Evolutionary conservation across 2,113 vertebrate species (phyloP), one percentile per base, ranked within the genome.

Genomic region (Theropithecus gelada): DNA sequence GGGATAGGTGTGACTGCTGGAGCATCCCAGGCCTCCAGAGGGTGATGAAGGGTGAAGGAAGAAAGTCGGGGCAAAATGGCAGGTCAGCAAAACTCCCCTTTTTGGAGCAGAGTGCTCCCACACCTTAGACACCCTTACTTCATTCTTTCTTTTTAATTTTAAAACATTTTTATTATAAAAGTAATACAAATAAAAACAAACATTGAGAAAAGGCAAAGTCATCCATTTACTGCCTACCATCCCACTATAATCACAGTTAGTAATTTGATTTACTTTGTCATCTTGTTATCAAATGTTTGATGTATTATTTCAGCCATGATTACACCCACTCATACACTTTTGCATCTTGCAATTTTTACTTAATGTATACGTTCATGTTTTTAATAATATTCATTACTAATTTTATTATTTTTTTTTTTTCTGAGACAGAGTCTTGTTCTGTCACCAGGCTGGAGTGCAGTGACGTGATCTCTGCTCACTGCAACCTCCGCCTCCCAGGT

Each of bases 111-210:
- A 1, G 22, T 22, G 14, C 13, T 35, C 23, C 72, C 3, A 30
- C 4, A 0, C 8, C 6, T 11, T 4, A 14, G 35, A 9, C 27
- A 9, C 10, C 81, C 35, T 88, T 1, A 1, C 12, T 35, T 68
- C 32, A 0, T 61, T 61, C 11, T 30, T 61, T 61, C 27, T 61
- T 91, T 93, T 82, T 83, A 59, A 97, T 32, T 94, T 93, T 86
- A 86, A 96, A 95, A 95, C 3, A 55, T 66, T 97, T 97, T 97
- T 96, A 97, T 96, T 98, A 92, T 40, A 93, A 97, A 98, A 89
- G 73, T 79, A 94, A 96, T 76, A 94, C n/a, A 96, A 93, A 87
- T 57, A 95, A 89, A 87, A 93, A 89, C 12, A 82, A 89, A 96
- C 61, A 66, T 3, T 8, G 7, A 88, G 68, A 55, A 78, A 90